Conservation (phyloP, 2,797 vertebrate genomes). For the Gymnopithys bicolor region DNA sequence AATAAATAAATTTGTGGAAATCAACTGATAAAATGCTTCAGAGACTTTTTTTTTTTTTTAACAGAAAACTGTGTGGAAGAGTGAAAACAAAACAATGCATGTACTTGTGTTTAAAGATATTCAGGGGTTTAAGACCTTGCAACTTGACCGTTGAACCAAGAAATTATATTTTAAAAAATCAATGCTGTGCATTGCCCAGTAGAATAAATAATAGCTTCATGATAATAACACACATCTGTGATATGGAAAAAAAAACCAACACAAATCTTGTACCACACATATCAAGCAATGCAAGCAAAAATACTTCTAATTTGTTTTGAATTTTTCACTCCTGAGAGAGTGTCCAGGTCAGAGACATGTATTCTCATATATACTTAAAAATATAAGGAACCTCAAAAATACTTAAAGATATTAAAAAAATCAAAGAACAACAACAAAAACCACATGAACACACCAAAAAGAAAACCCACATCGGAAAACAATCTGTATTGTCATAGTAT, state of each 20-base stretch:
- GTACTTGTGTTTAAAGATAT: background rate
- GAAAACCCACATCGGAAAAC: too few species aligned
- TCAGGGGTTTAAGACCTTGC: background rate
- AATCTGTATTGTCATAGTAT: too few species aligned
- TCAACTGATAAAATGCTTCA: background rate
- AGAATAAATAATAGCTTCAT: background rate
- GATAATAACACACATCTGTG: background rate
- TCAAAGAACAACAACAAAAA: too few species aligned
- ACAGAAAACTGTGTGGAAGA: background rate
- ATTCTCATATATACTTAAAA: too few species aligned
- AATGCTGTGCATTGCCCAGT: background rate
- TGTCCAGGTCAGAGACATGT: background rate
- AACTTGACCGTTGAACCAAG: background rate
- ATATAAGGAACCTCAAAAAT: too few species aligned
- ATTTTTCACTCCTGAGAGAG: background rate
- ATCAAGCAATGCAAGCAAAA: background rate
- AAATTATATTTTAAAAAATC: background rate
- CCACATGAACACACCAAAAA: too few species aligned
- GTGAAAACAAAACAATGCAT: background rate
- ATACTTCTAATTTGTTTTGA: background rate
- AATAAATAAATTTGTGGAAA: background rate
- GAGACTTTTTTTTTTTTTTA: background rate
- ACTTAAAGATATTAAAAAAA: too few species aligned
- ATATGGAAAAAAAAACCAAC: background rate
- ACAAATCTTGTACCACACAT: background rate